These are phyloP conservation scores for Phenganax subtilis DNA, from an alignment of 92 coral and sea anemone species.

Conservation along the genomic window DNA sequence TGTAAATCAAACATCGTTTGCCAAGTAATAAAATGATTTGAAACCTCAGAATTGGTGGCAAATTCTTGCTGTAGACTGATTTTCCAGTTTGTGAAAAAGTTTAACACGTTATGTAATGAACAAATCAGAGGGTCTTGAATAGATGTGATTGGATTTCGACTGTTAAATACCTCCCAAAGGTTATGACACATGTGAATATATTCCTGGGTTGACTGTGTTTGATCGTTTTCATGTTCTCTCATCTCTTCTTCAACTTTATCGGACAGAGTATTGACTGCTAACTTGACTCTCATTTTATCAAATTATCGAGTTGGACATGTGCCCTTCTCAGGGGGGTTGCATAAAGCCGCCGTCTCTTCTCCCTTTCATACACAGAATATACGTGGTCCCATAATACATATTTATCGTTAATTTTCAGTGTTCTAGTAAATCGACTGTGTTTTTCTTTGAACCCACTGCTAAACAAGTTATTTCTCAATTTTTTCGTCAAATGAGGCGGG, in stretches of 20 bases:
- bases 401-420: slow-evolving; percentile 26
- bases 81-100: slow-evolving; percentile 36
- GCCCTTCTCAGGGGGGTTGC: slow-evolving; percentile 33
- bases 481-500: slow-evolving; percentile 45
- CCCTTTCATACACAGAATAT: slow-evolving; percentile 40
- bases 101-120: slow-evolving; percentile 15
- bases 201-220: slow-evolving; percentile 18
- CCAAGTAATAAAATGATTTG: slow-evolving; percentile 45
- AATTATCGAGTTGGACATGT: slow-evolving; percentile 36
- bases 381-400: slow-evolving; percentile 41
- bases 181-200: slow-evolving; percentile 14
- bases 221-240: slow-evolving; percentile 7
- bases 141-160: slow-evolving; percentile 8
- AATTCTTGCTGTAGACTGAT: slow-evolving; percentile 22
- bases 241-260: slow-evolving; percentile 39
- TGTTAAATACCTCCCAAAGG: slow-evolving; percentile 37
- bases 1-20: slow-evolving; percentile 47
- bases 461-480: slow-evolving; percentile 38
- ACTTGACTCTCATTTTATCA: slow-evolving; percentile 41
- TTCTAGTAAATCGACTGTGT: slow-evolving; percentile 36
- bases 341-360: slow-evolving; percentile 31
- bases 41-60: slow-evolving; percentile 20
- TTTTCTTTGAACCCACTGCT: slow-evolving; percentile 38
- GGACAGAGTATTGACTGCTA: slow-evolving; percentile 40
- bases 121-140: slow-evolving; percentile 22